Evolutionary conservation across 2,113 vertebrate species (phyloP), one percentile per base, ranked within the genome.

Genomic region (Heliornis fulica): DNA sequence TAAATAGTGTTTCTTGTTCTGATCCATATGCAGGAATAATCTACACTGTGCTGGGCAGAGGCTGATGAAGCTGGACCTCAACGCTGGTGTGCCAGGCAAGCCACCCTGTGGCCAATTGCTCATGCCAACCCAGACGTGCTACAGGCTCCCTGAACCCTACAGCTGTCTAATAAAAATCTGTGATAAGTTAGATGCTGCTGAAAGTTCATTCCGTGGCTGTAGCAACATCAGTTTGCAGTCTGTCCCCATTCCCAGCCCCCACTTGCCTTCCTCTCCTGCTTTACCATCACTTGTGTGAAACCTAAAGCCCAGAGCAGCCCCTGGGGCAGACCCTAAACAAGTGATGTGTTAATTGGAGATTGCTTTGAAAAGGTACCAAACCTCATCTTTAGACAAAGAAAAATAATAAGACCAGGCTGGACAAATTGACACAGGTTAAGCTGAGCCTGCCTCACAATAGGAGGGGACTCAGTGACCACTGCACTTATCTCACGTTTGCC

Each of bases 271-370:
- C 38, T 43, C 45, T 87, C 40, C n/a, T 63, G 51, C 51, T 66
- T 63, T 56, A 40, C 40, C 34, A 22, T 60, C 9, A 28, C 65
- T 76, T 25, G 20, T 36, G 18, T n/a, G 48, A 83, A 87, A 51
- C 40, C 29, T 71, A 83, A 46, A 29, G 15, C 18, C 40, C 18
- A 10, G 32, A 78, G 54, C 32, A 50, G 46, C 29, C 61, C 72
- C 22, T 23, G 8, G 23, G 13, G 43, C 51, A 87, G 51, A 70
- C 28, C 25, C 20, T 60, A 34, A 65, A 54, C 4, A 6, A 74
- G 20, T 29, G 31, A 29, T 0, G 0, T 11, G 18, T 43, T 28
- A 19, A 21, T 31, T 59, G 40, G 54, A 48, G 32, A n/a, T 32
- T 75, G 51, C 25, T 23, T 54, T 26, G 21, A 70, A 69, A 70